Evolutionary conservation across 2,888 invertebrate species (phyloP), one percentile per base, ranked within the genome.

Genomic region (Metallyticus violacea): DNA sequence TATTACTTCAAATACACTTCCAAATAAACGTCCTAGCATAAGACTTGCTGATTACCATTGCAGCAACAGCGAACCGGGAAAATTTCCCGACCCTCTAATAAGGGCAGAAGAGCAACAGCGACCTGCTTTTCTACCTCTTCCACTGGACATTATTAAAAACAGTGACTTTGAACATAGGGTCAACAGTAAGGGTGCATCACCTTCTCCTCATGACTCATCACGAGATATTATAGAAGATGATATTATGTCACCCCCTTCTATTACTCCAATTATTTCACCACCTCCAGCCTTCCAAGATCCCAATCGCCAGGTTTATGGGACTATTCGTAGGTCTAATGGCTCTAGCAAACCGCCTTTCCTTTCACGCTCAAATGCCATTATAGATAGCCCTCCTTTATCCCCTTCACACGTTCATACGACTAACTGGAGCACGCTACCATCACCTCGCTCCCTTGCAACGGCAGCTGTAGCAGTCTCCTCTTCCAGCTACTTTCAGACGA

Each of bases 231-330:
- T 84, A 25, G 85, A 84, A 7, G 86, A 88, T n/a, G 89, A 90
- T n/a, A 90, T 90, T 4, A 92, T 92, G 84, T 94, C 95, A 0
- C 94, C 94, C 62, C 95, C 95, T 2, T 94, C 94, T n/a, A 92
- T 94, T 22, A 95, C 95, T 0, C 95, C 95, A 7, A 95, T 95
- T 87, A 93, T 95, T 81, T 95, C 95, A 25, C 95, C 95, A 9
- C 95, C 95, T 0, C 95, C 95, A 9, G 95, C 95, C 9, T 95
- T 95, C 90, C 95, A 95, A 62, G 88, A 88, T 81, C 79, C 83
- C 3, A 87, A 78, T 30, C 85, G 84, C 6, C 81, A 81, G n/a
- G 86, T 85, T 25, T 89, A 90, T 81, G 89, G 88, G 29, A 87
- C 89, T 85, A 89, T 88, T 87, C 91, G 90, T 89, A 88, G 90